Base-by-base conservation (phyloP, 2,888 invertebrate species). In the Caenorhabditis wallacei region DNA sequence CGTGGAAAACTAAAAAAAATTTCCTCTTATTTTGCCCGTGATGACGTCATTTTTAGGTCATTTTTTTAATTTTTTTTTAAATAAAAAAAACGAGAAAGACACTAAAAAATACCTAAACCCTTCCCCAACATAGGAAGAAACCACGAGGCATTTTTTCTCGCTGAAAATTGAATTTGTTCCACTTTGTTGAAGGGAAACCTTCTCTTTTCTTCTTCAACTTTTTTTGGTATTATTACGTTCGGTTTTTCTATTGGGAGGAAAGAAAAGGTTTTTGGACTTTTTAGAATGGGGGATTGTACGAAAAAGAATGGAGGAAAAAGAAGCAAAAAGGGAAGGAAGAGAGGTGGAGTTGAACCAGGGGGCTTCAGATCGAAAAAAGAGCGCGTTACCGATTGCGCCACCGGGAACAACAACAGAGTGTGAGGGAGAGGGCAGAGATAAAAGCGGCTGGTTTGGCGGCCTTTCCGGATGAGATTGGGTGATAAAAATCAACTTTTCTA, bases 91-190 rank as follows among this genome's bases (percentile, higher is more conserved):
- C 40, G 40, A n/a, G 46, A 46, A 30, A 24, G 53, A 56, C 30
- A 30, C 30, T n/a, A 30, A 30, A 30, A 30, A 30, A 8, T 30
- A 8, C 30, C 4, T n/a, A n/a, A n/a, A n/a, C n/a, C n/a, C n/a
- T n/a, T n/a, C n/a, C n/a, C n/a, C n/a, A n/a, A n/a, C n/a, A n/a
- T 24, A 24, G 16, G 18, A 53, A 16, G 26, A 43, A 48, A 13
- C 22, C 59, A 4, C 59, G 61, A 18, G 24, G 61, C 30, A n/a
- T 61, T 61, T 43, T 61, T 61, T 24, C 46, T n/a, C 61, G 24
- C 40, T n/a, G 74, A 64, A 74, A 74, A 74, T 74, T 74, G 74
- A 54, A 66, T 74, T 74, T 46, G 56, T 74, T 74, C 74, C 74
- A 74, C 64, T 74, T 74, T 54, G n/a, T 20, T 54, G 37, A 40